Evolutionary conservation across 2,113 vertebrate species (phyloP).

Genomic region (Syngnathus floridae): DNA sequence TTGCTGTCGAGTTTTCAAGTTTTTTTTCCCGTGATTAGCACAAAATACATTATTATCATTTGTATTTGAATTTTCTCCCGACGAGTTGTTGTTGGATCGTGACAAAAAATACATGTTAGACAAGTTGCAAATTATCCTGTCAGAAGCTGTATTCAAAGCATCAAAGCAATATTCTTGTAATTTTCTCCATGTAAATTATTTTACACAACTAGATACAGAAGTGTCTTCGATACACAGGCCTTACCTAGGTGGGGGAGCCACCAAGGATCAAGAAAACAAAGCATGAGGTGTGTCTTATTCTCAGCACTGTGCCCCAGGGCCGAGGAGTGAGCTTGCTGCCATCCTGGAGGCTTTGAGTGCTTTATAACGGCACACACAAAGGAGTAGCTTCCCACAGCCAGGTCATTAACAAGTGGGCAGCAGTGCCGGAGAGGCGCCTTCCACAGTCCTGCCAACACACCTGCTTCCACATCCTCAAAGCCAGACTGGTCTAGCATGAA

Average conservation of each 20-base stretch:
- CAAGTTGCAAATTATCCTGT: not conserved
- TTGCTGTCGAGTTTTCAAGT: not conserved
- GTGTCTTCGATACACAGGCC: constrained; percentile 21
- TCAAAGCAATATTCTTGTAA: not conserved
- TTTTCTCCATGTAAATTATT: not conserved
- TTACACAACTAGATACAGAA: not conserved
- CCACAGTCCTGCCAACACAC: constrained; percentile 66
- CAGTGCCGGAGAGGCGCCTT: constrained; percentile 57
- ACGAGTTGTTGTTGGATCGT: not conserved
- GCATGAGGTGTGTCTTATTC: constrained; percentile 64
- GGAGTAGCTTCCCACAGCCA: constrained; percentile 56
- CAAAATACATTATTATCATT: not conserved
- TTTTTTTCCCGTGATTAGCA: not conserved
- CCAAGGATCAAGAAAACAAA: constrained; percentile 63
- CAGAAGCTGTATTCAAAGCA: not conserved
- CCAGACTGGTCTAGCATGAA: constrained; percentile 55
- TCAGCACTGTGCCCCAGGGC: constrained; percentile 60
- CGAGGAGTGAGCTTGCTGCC: constrained; percentile 71
- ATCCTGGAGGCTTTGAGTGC: constrained; percentile 67
- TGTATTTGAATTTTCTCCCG: not conserved
- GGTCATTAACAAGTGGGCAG: constrained; percentile 70
- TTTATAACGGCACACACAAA: constrained; percentile 70
- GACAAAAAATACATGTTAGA: not conserved
- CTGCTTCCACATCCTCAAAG: constrained; percentile 60
- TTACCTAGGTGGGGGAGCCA: constrained; percentile 42